Percentiles rank a stretch among this genome's conserved stretches.
phyloP scores from a whole-genome alignment of 2,888 invertebrate genomes.

The Leptinotarsa juncta region DNA sequence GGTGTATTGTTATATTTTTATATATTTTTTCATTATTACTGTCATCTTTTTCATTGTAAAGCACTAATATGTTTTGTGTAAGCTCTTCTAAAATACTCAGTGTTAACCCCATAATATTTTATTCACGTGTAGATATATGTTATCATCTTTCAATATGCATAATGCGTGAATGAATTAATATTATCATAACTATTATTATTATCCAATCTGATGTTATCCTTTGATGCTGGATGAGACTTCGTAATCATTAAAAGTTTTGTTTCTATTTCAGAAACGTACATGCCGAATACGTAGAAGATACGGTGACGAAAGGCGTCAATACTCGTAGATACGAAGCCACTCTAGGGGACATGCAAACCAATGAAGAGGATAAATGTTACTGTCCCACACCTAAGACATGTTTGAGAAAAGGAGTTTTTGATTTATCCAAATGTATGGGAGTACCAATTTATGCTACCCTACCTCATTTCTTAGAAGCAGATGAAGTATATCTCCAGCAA shows the following conservation, averaged over 20 bases:
- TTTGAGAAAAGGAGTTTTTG: conserved; percentile 78
- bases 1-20: too few species aligned
- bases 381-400: conserved; percentile 72
- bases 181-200: not conserved
- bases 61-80: too few species aligned
- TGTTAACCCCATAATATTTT: too few species aligned
- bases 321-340: conserved; percentile 76
- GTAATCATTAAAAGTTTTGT: not conserved
- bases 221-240: not conserved
- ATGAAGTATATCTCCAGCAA: conserved; percentile 63
- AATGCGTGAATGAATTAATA: too few species aligned
- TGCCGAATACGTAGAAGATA: conserved; percentile 71
- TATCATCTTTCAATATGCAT: too few species aligned
- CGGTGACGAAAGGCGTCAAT: conserved; percentile 73
- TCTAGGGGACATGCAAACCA: conserved; percentile 75
- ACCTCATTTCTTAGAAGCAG: conserved; percentile 81
- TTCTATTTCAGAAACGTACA: conserved; percentile 69
- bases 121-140: too few species aligned
- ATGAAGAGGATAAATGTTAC: conserved; percentile 69
- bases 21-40: too few species aligned
- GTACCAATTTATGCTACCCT: conserved; percentile 81
- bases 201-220: not conserved
- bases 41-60: too few species aligned
- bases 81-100: too few species aligned
- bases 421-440: conserved; percentile 74